These are phyloP conservation scores for Andricus quercusramuli DNA, from an alignment of 2,888 invertebrate species.

Conservation along the genomic window DNA sequence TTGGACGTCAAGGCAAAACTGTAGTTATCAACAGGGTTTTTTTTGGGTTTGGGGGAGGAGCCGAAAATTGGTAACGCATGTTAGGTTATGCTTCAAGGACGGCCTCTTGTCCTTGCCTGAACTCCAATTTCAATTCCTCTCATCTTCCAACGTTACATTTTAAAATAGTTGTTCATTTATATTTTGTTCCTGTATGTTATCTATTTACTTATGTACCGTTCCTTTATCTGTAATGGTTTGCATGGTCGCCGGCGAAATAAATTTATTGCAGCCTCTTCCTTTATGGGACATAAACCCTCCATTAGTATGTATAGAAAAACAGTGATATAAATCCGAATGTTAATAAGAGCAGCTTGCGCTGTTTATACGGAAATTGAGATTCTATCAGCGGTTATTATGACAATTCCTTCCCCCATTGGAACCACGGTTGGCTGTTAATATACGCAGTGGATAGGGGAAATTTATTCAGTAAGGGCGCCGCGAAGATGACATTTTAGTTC, in stretches of 20 bases:
- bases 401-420: slow-evolving; percentile 12
- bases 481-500: slow-evolving; percentile 55
- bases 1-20: too few species aligned
- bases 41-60: too few species aligned
- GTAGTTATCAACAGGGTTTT: too few species aligned
- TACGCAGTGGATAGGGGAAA: slow-evolving; percentile 22
- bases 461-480: slow-evolving; percentile 12
- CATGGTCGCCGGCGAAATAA: neutral
- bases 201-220: neutral
- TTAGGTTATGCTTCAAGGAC: too few species aligned
- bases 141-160: too few species aligned
- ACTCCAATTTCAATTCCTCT: too few species aligned
- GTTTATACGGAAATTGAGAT: slow-evolving; percentile 37
- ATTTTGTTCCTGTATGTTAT: too few species aligned
- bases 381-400: slow-evolving; percentile 22
- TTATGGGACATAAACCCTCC: neutral
- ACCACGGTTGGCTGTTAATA: slow-evolving; percentile 29
- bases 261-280: neutral
- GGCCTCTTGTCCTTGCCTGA: too few species aligned
- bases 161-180: too few species aligned
- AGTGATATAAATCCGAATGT: slow-evolving; percentile 15
- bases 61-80: too few species aligned
- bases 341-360: slow-evolving; percentile 5
- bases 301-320: slow-evolving; percentile 33
- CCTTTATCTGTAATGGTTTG: neutral